Evolutionary conservation across 2,113 vertebrate genomes (phyloP), one percentile per base, ranked within the genome.

Genomic region (Phrynosoma blainvillii): DNA sequence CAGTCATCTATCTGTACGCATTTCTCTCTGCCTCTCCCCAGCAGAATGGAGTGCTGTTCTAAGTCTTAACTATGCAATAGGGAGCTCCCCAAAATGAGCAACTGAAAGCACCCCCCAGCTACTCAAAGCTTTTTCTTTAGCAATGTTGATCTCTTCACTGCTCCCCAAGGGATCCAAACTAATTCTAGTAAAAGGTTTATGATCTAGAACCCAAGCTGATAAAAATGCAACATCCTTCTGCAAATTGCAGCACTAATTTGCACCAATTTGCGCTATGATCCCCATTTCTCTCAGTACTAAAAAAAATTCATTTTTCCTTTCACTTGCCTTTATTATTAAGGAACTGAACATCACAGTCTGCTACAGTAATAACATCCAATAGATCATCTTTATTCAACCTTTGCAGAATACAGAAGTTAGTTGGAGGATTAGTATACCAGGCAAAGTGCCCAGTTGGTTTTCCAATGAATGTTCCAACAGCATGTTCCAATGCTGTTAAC

Each of bases 261-360:
- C 0, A 76, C 77, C 62, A 89, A 59, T 32, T 10, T 65, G 90
- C 62, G 36, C 89, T 82, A 87, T 3, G 40, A 42, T 42, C 80
- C 1, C 25, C 0, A 89, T 36, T 66, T 77, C 76, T 84, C 21
- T 83, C 23, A 25, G 18, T 54, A 52, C 7, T 47, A 88, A 77
- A 47, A 36, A 59, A 83, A 68, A 82, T 32, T 6, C n/a, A 88
- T 77, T 83, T 82, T 32, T 65, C 56, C 71, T 83, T 88, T 66
- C 2, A 68, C 30, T 66, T 88, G 13, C n/a, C 73, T 83, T 83
- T 77, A 54, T 32, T 18, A 20, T 14, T 32, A 25, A 25, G 84
- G 80, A 47, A 25, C 23, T 85, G 21, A 76, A 62, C 9, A 65
- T 76, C n/a, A 25, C 16, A 20, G 36, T 77, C 30, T 68, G 56